Percentiles rank a stretch among this genome's conserved stretches.
Evolutionary conservation across 2,113 vertebrate genomes (phyloP).

Genomic region (Pelvicachromis taeniatus): DNA sequence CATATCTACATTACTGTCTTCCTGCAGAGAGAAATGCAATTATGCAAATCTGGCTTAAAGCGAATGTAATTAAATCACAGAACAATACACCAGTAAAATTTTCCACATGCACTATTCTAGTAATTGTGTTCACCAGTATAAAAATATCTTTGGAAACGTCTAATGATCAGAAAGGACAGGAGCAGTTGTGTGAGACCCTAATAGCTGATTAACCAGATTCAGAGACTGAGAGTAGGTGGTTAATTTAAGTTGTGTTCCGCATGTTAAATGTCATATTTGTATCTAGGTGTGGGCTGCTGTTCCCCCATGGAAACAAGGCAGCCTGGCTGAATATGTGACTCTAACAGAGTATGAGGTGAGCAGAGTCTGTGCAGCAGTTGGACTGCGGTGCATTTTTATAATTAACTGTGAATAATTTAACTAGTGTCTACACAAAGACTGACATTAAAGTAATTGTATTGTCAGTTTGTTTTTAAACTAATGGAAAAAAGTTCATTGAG

Average conservation of each 20-base stretch:
- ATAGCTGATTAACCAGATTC: neutral
- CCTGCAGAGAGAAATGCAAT: neutral
- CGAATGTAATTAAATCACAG: conserved; percentile 10
- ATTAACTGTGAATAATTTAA: neutral
- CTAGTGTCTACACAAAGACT: neutral
- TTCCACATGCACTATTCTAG: neutral
- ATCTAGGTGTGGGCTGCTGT: conserved; percentile 90
- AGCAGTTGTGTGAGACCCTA: neutral
- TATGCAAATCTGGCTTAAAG: neutral
- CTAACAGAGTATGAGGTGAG: conserved; percentile 89
- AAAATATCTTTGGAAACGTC: neutral
- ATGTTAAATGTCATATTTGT: conserved; percentile 24
- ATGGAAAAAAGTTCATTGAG: neutral
- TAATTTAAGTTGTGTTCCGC: conserved; percentile 6
- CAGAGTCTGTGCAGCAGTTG: neutral
- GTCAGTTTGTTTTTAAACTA: neutral
- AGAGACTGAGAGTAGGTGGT: neutral
- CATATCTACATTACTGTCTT: neutral
- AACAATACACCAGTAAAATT: neutral
- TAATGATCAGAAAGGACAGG: neutral
- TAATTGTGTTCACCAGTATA: neutral
- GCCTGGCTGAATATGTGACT: conserved; percentile 87
- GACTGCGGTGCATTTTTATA: neutral
- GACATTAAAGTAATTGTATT: neutral
- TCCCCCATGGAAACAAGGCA: conserved; percentile 94